Base-by-base conservation (phyloP, 1,140 invertebrate species). In the Atta texana region DNA sequence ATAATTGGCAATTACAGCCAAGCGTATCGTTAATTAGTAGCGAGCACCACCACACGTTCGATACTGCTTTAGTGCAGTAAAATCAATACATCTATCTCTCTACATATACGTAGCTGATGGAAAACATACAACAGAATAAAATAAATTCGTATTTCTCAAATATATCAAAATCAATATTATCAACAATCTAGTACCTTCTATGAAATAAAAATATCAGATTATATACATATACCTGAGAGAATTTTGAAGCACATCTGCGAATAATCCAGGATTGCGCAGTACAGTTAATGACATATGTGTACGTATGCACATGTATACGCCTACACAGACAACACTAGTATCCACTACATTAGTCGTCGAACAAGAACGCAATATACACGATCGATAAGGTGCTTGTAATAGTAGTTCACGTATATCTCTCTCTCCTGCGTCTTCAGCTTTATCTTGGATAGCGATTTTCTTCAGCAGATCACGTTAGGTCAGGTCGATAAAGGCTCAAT, bases 401-500 rank as follows among this genome's bases (percentile, higher is more conserved):
- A 74, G 82, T 74, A 66, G 44, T 55, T 69, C 63, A 49, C 64
- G 8, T 66, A 68, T 4, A 21, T 86, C 63, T 80, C 49, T 51
- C 44, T 51, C 44, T 76, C 14, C 51, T 14, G 44, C 53, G 14
- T 24, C 53, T 53, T 66, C 31, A 28, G 44, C 69, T 61, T 49
- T 81, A 63, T 68, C 55, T 59, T 44, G 21, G 68, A 49, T 53
- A 69, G 53, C 61, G 87, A 64, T 86, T 88, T 81, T 63, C 81
- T 88, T 81, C 34, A 49, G 55, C 55, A 76, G 55, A 51, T 85
- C 61, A 44, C 63, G 81, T 81, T 88, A 71, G 51, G 53, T 64
- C 72, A 74, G 84, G 61, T 57, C 75, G 69, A 89, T 89, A 78
- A 80, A 76, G 82, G 63, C 76, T 86, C 82, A 88, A 88, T 88